phyloP scores from a whole-genome alignment of 1,140 invertebrate genomes.

The Papilio xuthus region DNA sequence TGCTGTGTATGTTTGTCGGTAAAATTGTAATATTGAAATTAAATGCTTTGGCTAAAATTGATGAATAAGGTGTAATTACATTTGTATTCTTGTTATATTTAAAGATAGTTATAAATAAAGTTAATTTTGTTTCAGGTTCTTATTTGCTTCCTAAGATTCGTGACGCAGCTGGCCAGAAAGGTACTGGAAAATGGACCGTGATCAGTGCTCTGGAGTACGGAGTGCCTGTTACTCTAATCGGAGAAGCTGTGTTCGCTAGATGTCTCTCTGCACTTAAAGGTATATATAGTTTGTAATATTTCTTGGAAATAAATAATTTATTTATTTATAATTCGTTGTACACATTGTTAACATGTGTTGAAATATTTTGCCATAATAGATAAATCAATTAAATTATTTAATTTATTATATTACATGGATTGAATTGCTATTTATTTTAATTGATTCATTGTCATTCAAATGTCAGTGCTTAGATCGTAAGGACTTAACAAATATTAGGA shows the following conservation, averaged over 20 bases:
- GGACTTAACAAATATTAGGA: neutral
- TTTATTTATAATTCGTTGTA: neutral
- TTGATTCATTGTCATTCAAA: too few relatives aligned
- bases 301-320: neutral
- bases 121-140: slow-evolving; percentile 67
- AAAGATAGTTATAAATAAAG: neutral
- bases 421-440: too few relatives aligned
- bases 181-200: slow-evolving; percentile 99
- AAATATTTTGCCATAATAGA: too few relatives aligned
- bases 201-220: slow-evolving; percentile 98
- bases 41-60: too few relatives aligned
- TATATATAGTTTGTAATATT: slow-evolving; percentile 42
- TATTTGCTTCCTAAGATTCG: slow-evolving; percentile 95
- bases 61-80: neutral
- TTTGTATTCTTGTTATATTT: neutral
- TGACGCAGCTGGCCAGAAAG: slow-evolving; percentile 99
- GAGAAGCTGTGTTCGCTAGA: slow-evolving; percentile 98
- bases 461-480: too few relatives aligned
- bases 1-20: too few relatives aligned
- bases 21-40: too few relatives aligned
- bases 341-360: too few relatives aligned
- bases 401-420: too few relatives aligned
- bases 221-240: slow-evolving; percentile 98
- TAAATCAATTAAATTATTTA: too few relatives aligned
- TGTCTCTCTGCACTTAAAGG: slow-evolving; percentile 94